Evolutionary conservation across 2,888 invertebrate genomes (phyloP), one percentile per base, ranked within the genome.

Genomic region (Punctoribates punctum): DNA sequence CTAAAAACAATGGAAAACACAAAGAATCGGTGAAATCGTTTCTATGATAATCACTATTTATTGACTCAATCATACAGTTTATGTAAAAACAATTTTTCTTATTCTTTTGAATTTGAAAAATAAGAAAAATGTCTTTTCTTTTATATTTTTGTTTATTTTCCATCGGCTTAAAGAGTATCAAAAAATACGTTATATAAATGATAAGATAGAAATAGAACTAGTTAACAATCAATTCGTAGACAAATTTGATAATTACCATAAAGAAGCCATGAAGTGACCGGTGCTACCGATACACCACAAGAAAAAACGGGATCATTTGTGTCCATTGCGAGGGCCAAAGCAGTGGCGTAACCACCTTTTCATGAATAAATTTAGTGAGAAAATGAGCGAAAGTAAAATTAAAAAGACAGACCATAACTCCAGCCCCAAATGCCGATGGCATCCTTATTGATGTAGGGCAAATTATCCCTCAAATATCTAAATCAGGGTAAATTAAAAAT

Each of bases 361-460:
- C 1, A 23, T 46, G 3, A 23, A 73, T 9, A 48, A 23, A 25
- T 48, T 11, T 51, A 13, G 4, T 48, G 1, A 51, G n/a, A 51
- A 25, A 48, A 9, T 2, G 6, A 73, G 5, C 8, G 23, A 29
- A n/a, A n/a, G 20, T 3, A 23, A 5, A 42, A 51, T 25, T n/a
- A 29, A 42, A 4, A 20, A n/a, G 13, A 11, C 57, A 42, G 11
- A 60, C 78, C 98, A 83, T 97, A 98, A 76, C 94, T 93, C 89
- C 94, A 93, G 3, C 98, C 98, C 93, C 94, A 96, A 78, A 98
- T 92, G 0, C 94, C 96, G 78, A 95, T 92, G 20, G 93, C 88
- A 8, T 91, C 88, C 73, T 90, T 88, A 83, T 96, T 95, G 72
- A 97, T 91, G 82, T 94, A 96, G 83, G 92, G 92, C 5, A 94